Percentiles rank a stretch among this genome's conserved stretches.
Conservation (phyloP, 2,797 vertebrate genomes). For the Xiphorhynchus erythropygius region DNA sequence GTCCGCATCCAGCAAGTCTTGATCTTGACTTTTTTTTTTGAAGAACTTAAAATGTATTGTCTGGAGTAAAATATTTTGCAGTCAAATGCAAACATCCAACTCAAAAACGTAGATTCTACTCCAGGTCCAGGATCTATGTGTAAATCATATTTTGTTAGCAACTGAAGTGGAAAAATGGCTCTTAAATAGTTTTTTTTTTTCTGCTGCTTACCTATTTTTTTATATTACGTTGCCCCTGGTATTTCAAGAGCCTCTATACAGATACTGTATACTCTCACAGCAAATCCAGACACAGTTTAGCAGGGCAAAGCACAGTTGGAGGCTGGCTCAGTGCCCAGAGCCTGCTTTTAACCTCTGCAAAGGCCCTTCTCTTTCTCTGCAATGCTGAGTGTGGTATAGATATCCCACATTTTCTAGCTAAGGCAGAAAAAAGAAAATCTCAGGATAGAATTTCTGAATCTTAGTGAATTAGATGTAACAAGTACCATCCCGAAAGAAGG, state of each 20-base stretch:
- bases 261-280: background rate
- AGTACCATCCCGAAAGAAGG: background rate
- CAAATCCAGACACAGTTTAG: slow-evolving; percentile 30
- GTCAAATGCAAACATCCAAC: background rate
- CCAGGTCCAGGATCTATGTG: background rate
- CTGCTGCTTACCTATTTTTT: background rate
- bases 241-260: slow-evolving; percentile 7
- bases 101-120: background rate
- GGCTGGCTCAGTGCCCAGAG: slow-evolving; percentile 31
- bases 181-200: background rate
- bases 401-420: background rate
- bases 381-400: background rate
- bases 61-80: background rate
- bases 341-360: slow-evolving; percentile 41
- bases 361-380: background rate
- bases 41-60: background rate
- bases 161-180: background rate
- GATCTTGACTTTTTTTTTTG: background rate
- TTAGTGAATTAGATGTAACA: background rate
- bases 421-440: background rate
- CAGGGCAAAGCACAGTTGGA: slow-evolving; percentile 1
- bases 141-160: background rate
- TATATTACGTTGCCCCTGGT: background rate
- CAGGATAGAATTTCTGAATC: background rate
- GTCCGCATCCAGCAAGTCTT: background rate